Evolutionary conservation across 2,113 vertebrate genomes (phyloP).

Genomic region (Dolichotis patagonum): DNA sequence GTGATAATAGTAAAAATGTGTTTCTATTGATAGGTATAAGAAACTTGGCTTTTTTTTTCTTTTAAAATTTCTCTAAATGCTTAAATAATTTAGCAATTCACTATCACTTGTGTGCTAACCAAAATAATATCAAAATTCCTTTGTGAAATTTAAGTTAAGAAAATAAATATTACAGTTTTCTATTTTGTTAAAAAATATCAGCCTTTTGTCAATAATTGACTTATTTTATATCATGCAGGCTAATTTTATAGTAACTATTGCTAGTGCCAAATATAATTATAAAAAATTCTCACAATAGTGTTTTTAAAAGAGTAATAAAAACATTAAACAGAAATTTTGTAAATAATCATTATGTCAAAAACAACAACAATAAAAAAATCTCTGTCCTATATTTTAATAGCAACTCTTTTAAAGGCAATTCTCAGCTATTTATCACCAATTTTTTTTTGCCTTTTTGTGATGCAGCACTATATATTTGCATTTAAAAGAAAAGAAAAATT

Average conservation of each 20-base stretch:
- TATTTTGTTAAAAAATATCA: neutral
- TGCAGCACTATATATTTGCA: neutral
- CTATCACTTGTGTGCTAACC: neutral
- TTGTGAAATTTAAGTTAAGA: neutral
- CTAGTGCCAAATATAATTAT: neutral
- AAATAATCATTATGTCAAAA: neutral
- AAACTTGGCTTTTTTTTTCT: neutral
- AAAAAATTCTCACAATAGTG: neutral
- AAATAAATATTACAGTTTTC: neutral
- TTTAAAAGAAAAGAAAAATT: neutral
- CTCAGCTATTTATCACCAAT: neutral
- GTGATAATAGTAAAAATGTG: neutral
- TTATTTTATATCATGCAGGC: neutral
- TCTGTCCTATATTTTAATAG: neutral
- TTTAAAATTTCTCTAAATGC: neutral
- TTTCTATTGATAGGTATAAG: neutral
- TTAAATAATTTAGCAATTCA: neutral
- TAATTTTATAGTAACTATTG: neutral
- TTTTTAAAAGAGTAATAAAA: neutral
- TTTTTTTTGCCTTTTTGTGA: neutral
- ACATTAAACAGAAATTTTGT: neutral
- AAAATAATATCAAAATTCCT: neutral
- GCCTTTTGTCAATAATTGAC: neutral
- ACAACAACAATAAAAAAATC: neutral
- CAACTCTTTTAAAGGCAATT: neutral